phyloP scores from a whole-genome alignment of 1,140 invertebrate genomes.

The Bactericera cockerelli region DNA sequence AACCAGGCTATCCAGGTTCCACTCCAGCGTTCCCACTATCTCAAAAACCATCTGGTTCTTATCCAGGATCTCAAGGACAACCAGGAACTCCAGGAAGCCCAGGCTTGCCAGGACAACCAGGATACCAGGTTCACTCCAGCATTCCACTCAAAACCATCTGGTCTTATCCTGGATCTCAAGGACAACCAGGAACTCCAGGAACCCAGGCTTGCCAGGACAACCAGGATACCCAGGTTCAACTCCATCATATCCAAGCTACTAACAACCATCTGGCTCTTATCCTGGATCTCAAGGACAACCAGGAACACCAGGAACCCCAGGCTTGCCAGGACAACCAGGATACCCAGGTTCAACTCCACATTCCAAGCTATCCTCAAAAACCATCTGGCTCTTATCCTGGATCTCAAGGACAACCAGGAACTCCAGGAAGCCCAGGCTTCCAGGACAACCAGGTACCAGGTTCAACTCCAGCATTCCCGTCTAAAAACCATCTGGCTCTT shows the following conservation, averaged over 20 bases:
- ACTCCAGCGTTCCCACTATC: constrained; percentile 10
- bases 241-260: constrained; percentile 17
- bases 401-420: constrained; percentile 14
- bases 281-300: constrained; percentile 16
- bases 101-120: constrained; percentile 20
- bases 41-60: constrained; percentile 11
- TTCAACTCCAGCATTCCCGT: constrained; percentile 18
- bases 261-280: neutral
- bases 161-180: constrained; percentile 20
- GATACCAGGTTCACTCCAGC: constrained; percentile 20
- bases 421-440: constrained; percentile 19
- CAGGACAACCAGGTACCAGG: constrained; percentile 20
- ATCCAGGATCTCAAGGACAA: constrained; percentile 21
- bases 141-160: constrained; percentile 18
- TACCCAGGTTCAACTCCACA: constrained; percentile 18
- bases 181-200: constrained; percentile 24
- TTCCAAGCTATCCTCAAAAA: constrained; percentile 4
- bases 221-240: constrained; percentile 21
- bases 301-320: constrained; percentile 20
- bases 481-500: constrained; percentile 10
- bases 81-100: constrained; percentile 21
- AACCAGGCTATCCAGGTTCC: constrained; percentile 15
- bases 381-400: constrained; percentile 14
- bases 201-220: constrained; percentile 23
- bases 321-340: constrained; percentile 21